Percentiles rank a stretch among this genome's conserved stretches.
Evolutionary conservation across 1,140 invertebrate genomes (phyloP).

Genomic region (Augochlora pura): DNA sequence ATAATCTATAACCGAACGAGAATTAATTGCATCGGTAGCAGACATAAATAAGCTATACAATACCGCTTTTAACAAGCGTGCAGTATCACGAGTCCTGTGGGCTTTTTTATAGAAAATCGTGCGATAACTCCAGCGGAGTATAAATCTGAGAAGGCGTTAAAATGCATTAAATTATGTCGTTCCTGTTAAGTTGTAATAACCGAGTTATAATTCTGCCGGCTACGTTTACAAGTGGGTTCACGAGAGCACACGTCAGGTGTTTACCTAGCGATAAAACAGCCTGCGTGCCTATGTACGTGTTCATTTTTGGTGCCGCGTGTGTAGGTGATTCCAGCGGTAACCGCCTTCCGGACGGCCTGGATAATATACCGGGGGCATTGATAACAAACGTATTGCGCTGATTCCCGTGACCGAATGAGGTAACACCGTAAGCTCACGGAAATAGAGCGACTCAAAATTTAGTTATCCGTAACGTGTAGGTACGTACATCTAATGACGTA

Average conservation of each 20-base stretch:
- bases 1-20: too few relatives aligned
- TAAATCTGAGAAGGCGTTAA: conserved; percentile 39
- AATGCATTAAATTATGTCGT: conserved; percentile 39
- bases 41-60: too few relatives aligned
- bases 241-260: conserved; percentile 47
- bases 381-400: too few relatives aligned
- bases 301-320: conserved; percentile 20
- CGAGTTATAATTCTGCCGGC: conserved; percentile 44
- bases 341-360: conserved; percentile 8
- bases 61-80: too few relatives aligned
- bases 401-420: neutral
- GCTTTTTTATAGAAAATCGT: neutral
- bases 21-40: too few relatives aligned
- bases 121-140: neutral
- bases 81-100: too few relatives aligned
- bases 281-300: conserved; percentile 4
- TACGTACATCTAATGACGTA: too few relatives aligned
- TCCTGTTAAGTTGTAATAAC: conserved; percentile 50
- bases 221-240: conserved; percentile 19
- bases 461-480: neutral
- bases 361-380: neutral
- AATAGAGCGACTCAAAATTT: neutral
- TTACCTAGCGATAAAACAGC: conserved; percentile 55
- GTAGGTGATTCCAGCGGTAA: conserved; percentile 27
- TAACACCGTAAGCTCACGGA: neutral